Base-by-base conservation (phyloP, 2,797 vertebrate genomes). In the Crenuchus spilurus region DNA sequence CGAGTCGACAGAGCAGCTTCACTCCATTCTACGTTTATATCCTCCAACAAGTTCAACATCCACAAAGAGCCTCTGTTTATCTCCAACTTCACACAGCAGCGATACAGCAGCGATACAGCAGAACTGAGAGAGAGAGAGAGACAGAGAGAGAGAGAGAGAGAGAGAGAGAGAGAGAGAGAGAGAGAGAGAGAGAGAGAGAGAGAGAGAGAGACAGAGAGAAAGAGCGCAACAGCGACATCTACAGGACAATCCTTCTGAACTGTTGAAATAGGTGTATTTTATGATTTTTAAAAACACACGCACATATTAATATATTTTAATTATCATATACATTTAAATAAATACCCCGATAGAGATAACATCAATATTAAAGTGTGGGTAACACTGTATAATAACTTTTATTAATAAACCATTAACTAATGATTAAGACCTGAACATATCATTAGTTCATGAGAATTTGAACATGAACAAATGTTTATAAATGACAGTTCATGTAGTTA, bases 241-340 rank as follows among this genome's bases (percentile, higher is more conserved):
- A 49, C 48, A 55, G 67, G 48, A 70, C 44, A 46, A 5, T 52
- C 30, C 44, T 42, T 41, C 37, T 41, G 37, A 41, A n/a, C n/a
- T n/a, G n/a, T n/a, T n/a, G 42, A 11, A 20, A 22, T 20, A 24
- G 9, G 46, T 49, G 1, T 49, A 2, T 49, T 46, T 4, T 42
- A n/a, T 46, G 3, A 5, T n/a, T n/a, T n/a, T n/a, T n/a, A n/a
- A n/a, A n/a, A n/a, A n/a, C n/a, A n/a, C n/a, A n/a, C n/a, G n/a
- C n/a, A n/a, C n/a, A n/a, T n/a, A n/a, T n/a, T n/a, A n/a, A n/a
- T n/a, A n/a, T n/a, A n/a, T n/a, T n/a, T n/a, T n/a, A n/a, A n/a
- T n/a, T n/a, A n/a, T n/a, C n/a, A n/a, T n/a, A n/a, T n/a, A n/a
- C n/a, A n/a, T n/a, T n/a, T n/a, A n/a, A n/a, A n/a, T n/a, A n/a